Base-by-base conservation (phyloP, 2,797 vertebrate genomes). In the Tenualosa thibaudeaui region DNA sequence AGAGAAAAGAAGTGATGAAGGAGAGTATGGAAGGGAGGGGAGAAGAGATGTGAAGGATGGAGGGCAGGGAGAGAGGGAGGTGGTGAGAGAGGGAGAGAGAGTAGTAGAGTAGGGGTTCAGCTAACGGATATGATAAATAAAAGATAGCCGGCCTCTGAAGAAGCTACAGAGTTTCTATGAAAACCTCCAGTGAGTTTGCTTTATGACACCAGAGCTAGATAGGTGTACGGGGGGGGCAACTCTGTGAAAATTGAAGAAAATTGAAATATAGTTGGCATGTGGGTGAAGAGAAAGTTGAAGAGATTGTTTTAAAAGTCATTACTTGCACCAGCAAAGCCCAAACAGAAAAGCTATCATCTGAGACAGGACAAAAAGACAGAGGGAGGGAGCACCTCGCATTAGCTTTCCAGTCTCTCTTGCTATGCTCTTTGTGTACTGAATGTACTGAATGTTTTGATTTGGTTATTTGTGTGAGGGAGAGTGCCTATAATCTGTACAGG, bases 291-390 rank as follows among this genome's bases (percentile, higher is more conserved):
- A 62, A 68, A 31, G 62, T 68, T 31, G 2, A 68, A 31, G 62
- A 68, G 12, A 26, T 68, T 68, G 62, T 68, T 68, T 68, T 68
- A 68, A 31, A 68, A 68, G 62, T 24, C 62, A 68, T 68, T 68
- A 26, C 26, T 31, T 10, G 24, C 62, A 68, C 4, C 62, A 68
- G n/a, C 3, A 58, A 58, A 58, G 3, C 22, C 56, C 56, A 58
- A 22, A 58, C 19, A 22, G 56, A 58, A 58, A 22, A 19, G 46
- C 46, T 7, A 46, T 19, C 3, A 58, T 22, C 19, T 19, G 19
- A 22, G 19, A 1, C 19, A 6, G 3, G 19, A 46, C 46, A 46
- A 3, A 46, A 7, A 46, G 46, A 46, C 4, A 3, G 46, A 46
- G 46, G 46, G 56, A 4, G 56, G 56, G 19, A 58, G 56, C 19